phyloP scores from a whole-genome alignment of 2,888 invertebrate genomes.

The Agonopterix subpropinquella region DNA sequence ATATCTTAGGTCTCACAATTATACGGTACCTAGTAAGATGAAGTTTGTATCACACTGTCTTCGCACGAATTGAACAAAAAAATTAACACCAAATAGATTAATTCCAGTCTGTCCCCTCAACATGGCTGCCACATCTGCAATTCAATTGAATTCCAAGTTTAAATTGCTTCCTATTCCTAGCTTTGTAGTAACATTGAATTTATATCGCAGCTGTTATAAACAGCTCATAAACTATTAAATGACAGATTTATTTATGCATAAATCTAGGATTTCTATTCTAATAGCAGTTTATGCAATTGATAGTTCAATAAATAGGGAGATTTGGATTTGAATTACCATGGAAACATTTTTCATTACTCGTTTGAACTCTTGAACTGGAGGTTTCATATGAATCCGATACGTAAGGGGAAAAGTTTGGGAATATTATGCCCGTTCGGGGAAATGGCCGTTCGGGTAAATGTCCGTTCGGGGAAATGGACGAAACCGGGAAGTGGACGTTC shows the following conservation, averaged over 20 bases:
- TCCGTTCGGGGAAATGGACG: too few relatives aligned
- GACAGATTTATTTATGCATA: slow-evolving; percentile 46
- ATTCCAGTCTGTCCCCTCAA: slow-evolving; percentile 17
- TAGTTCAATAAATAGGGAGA: slow-evolving; percentile 8
- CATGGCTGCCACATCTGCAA: slow-evolving; percentile 42
- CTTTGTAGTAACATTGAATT: slow-evolving; percentile 10
- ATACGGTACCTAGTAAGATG: too few relatives aligned
- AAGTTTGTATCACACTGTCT: too few relatives aligned
- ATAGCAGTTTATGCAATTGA: not conserved
- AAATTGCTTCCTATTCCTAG: slow-evolving; percentile 10
- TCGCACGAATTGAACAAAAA: slow-evolving; percentile 5
- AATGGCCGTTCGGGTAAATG: too few relatives aligned
- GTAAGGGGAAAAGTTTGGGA: too few relatives aligned
- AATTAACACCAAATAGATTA: slow-evolving; percentile 18
- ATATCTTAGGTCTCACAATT: too few relatives aligned
- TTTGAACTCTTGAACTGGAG: too few relatives aligned
- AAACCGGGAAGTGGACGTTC: too few relatives aligned
- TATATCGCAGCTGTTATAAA: slow-evolving; percentile 51
- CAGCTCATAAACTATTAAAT: slow-evolving; percentile 48
- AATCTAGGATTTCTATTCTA: slow-evolving; percentile 17
- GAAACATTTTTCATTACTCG: not conserved
- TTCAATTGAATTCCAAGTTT: slow-evolving; percentile 32
- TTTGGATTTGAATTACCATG: not conserved
- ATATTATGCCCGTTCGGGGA: too few relatives aligned
- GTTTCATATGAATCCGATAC: too few relatives aligned